A percentile compares a stretch with the other conserved stretches of the same genome.
These are phyloP conservation scores for Calidris pugnax DNA, from an alignment of 2,113 vertebrate species.

Conservation along the genomic window DNA sequence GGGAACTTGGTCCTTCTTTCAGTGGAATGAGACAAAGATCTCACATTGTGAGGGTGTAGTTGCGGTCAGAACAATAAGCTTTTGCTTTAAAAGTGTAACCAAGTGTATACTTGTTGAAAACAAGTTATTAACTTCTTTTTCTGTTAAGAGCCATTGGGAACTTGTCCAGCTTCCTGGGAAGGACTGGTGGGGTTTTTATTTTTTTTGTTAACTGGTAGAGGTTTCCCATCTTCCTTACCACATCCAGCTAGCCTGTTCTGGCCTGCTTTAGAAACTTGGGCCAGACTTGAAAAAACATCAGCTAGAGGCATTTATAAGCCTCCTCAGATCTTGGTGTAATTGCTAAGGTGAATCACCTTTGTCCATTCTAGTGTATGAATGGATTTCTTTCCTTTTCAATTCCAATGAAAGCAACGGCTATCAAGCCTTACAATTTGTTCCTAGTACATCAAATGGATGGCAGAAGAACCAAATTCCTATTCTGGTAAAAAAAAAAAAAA, in stretches of 20 bases:
- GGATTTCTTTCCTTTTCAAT: neutral
- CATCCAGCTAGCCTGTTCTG: neutral
- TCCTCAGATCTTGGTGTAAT: neutral
- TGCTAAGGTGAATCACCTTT: neutral
- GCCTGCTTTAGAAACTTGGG: constrained; percentile 8
- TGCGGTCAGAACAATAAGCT: neutral
- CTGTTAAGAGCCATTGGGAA: neutral
- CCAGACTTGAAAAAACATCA: neutral
- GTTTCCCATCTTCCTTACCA: neutral
- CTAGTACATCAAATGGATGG: neutral
- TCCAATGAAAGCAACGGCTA: neutral
- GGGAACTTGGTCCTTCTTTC: neutral
- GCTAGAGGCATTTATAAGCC: neutral
- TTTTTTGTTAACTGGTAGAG: neutral
- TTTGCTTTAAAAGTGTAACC: neutral
- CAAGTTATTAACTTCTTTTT: constrained; percentile 12
- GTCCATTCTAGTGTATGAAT: neutral
- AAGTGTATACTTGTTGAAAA: constrained; percentile 5
- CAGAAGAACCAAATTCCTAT: neutral
- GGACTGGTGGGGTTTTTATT: neutral
- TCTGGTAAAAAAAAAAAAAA: neutral
- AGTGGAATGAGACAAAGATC: neutral
- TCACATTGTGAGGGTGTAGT: neutral
- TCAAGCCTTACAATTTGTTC: neutral
- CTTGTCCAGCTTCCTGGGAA: neutral